Evolutionary conservation across 2,888 invertebrate genomes (phyloP).

Genomic region (Aleiodes alternator): DNA sequence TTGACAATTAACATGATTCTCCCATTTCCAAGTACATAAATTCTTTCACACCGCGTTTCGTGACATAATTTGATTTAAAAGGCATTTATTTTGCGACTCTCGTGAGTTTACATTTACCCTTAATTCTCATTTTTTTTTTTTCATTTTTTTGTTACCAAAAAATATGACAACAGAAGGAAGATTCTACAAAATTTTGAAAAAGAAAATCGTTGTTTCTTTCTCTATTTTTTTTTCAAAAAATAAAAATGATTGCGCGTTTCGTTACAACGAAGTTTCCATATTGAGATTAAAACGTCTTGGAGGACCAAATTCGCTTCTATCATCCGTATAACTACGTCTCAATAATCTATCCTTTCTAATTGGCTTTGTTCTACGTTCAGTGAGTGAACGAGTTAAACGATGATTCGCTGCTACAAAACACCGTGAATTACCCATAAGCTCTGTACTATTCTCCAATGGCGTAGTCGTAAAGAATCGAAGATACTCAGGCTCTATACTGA

Average conservation of each 20-base stretch:
- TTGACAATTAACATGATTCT: conserved; percentile 7
- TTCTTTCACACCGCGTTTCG: conserved; percentile 22
- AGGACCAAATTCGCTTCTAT: conserved; percentile 52
- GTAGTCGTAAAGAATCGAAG: conserved; percentile 38
- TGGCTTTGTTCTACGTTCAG: conserved; percentile 71
- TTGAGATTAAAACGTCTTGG: conserved; percentile 68
- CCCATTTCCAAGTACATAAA: background rate
- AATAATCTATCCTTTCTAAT: conserved; percentile 72
- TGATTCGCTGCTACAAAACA: conserved; percentile 20
- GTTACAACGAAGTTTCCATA: conserved; percentile 76
- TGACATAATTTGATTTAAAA: conserved; percentile 39
- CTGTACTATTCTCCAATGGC: background rate
- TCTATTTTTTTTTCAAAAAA: background rate
- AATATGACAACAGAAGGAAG: background rate
- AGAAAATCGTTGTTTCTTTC: conserved; percentile 10
- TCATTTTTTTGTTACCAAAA: conserved; percentile 16
- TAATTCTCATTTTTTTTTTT: background rate
- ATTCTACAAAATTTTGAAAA: background rate
- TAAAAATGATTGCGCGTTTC: conserved; percentile 37
- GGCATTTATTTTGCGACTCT: conserved; percentile 37
- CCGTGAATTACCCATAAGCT: background rate
- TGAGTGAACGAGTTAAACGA: conserved; percentile 79
- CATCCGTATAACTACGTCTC: conserved; percentile 68
- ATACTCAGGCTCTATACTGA: conserved; percentile 56
- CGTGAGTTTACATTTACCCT: conserved; percentile 26